Base-by-base conservation (phyloP, 2,113 vertebrate species). In the Cyanoliseus patagonus region DNA sequence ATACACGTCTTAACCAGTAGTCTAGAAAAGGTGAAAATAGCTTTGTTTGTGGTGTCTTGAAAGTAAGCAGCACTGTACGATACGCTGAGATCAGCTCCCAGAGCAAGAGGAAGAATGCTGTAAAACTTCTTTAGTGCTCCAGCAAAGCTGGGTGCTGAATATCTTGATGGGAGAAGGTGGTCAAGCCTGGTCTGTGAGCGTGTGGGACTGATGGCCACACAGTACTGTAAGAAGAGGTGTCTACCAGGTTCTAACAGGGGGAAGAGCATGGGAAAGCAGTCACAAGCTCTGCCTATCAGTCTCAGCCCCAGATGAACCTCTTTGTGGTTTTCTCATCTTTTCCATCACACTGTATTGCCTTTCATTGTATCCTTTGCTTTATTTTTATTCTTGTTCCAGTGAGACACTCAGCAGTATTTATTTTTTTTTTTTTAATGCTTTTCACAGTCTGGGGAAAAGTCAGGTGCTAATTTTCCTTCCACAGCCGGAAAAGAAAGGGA, bases 101-200 rank as follows among this genome's bases (percentile, higher is more conserved):
- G 79, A 88, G 25, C 35, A 86, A 47, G 59, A 74, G 74, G 46
- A 75, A 17, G 14, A 83, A 46, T 9, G 7, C 51, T 73, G 55
- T 63, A 85, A 87, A 93, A 96, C 67, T 95, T 88, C 74, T 68
- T 90, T 64, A 89, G 64, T 62, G 33, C 51, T 89, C 18, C 52
- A 79, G 61, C 17, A 46, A 83, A 92, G 55, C 72, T 81, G 44
- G 28, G 7, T 83, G 59, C 77, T 78, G 53, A 47, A 83, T 80
- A 37, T n/a, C 7, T 62, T 55, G 24, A 11, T 84, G 22, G n/a
- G 90, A 96, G n/a, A 51, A 55, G 33, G n/a, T 75, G 44, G 41
- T 27, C 8, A 33, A 9, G 27, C 23, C n/a, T 74, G 64, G 35
- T 33, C 37, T 90, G 18, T 47, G 69, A 39, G 30, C 17, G 13